Evolutionary conservation across 2,888 invertebrate species (phyloP).

Genomic region (Andrena bicolor): DNA sequence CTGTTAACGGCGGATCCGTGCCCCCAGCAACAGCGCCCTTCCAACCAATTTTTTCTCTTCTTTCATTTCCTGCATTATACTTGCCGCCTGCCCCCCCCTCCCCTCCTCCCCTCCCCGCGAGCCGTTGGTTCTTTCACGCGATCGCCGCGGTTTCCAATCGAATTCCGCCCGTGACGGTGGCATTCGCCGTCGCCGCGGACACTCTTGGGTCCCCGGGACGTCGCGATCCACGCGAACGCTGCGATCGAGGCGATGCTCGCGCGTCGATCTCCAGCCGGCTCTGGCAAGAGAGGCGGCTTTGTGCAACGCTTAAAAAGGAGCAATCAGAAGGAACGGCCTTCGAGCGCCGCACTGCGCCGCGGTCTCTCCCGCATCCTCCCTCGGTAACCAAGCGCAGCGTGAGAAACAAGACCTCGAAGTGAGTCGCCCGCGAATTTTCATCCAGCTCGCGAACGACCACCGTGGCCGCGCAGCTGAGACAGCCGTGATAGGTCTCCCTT

Average conservation of each 20-base stretch:
- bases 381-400: constrained; percentile 22
- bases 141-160: constrained; percentile 5
- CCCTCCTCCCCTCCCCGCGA: not conserved
- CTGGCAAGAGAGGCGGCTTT: constrained; percentile 37
- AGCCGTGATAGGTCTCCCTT: not conserved
- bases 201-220: not conserved
- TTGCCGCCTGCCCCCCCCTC: constrained; percentile 1
- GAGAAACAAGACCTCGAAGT: constrained; percentile 15
- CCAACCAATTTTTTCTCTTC: constrained; percentile 39
- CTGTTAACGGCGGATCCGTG: constrained; percentile 59
- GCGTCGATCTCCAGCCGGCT: constrained; percentile 5
- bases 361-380: constrained; percentile 34
- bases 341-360: constrained; percentile 32
- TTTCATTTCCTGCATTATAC: constrained; percentile 22
- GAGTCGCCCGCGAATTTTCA: constrained; percentile 5
- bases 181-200: not conserved
- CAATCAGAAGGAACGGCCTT: constrained; percentile 41
- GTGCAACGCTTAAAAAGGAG: constrained; percentile 49
- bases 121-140: not conserved
- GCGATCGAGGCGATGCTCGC: not conserved
- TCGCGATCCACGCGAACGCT: not conserved
- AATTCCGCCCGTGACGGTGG: not conserved
- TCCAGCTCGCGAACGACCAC: not conserved
- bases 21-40: constrained; percentile 64
- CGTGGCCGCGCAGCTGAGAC: not conserved